A percentile compares a stretch with the other conserved stretches of the same genome.
These are phyloP conservation scores for Gnathonemus echidnorhynchus DNA, from an alignment of 2,113 vertebrate species.

Conservation along the genomic window DNA sequence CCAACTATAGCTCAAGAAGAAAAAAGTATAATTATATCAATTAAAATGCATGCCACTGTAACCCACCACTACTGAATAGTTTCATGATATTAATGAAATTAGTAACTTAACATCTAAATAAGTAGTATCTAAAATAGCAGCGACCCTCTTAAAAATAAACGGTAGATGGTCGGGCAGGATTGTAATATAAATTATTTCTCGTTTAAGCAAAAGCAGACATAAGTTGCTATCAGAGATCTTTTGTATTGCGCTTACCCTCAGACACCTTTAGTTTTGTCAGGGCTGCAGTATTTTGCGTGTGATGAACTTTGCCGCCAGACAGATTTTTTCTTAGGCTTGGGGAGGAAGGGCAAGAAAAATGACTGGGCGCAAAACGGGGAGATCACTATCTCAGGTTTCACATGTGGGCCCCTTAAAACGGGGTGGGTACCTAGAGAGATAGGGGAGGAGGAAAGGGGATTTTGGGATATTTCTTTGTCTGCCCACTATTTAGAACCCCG, in stretches of 20 bases:
- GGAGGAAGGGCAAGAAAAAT: not conserved
- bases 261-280: not conserved
- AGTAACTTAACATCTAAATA: not conserved
- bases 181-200: not conserved
- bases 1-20: not conserved
- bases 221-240: not conserved
- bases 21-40: not conserved
- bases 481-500: slow-evolving; percentile 33
- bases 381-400: slow-evolving; percentile 50
- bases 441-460: slow-evolving; percentile 29
- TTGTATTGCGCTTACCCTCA: not conserved
- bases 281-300: not conserved
- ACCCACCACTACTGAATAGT: not conserved
- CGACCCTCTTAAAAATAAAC: not conserved
- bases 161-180: not conserved
- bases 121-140: not conserved
- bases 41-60: not conserved
- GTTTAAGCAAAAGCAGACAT: not conserved
- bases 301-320: not conserved
- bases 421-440: slow-evolving; percentile 43
- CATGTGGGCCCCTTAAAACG: slow-evolving; percentile 46
- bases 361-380: not conserved
- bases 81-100: not conserved
- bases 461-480: slow-evolving; percentile 52
- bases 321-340: not conserved